A percentile compares a stretch with the other conserved stretches of the same genome.
Conservation (phyloP, 2,797 vertebrate species). For the Dryobates pubescens region DNA sequence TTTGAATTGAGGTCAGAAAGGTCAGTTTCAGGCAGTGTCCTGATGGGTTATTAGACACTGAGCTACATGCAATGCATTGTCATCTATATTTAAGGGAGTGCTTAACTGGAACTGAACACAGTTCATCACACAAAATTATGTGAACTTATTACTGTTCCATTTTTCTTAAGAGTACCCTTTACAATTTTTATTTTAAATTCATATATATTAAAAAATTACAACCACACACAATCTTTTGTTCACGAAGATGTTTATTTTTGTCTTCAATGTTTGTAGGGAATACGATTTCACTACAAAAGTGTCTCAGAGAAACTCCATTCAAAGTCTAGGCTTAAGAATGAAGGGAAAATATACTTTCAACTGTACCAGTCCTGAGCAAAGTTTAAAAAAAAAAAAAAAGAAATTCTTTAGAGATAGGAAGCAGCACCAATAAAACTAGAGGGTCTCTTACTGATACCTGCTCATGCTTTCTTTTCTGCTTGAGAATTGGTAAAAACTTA, state of each 20-base stretch:
- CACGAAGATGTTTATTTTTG: conserved; percentile 68
- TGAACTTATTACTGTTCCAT: neutral
- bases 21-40: neutral
- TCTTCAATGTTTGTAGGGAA: conserved; percentile 66
- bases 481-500: conserved; percentile 49
- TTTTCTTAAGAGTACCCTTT: neutral
- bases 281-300: conserved; percentile 71
- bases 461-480: conserved; percentile 52
- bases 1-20: conserved; percentile 21
- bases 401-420: conserved; percentile 53
- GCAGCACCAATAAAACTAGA: conserved; percentile 69
- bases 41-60: neutral
- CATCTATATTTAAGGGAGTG: neutral
- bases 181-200: neutral
- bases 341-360: conserved; percentile 72
- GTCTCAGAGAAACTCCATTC: conserved; percentile 73
- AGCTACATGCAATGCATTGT: neutral
- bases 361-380: conserved; percentile 73
- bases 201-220: conserved; percentile 43
- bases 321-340: conserved; percentile 70
- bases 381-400: conserved; percentile 32
- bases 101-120: neutral
- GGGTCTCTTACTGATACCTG: conserved; percentile 49
- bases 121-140: neutral
- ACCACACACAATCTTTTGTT: conserved; percentile 55